Percentiles rank a stretch among this genome's conserved stretches.
phyloP scores from a whole-genome alignment of 2,797 vertebrate genomes.

The Aphelocoma californica region DNA sequence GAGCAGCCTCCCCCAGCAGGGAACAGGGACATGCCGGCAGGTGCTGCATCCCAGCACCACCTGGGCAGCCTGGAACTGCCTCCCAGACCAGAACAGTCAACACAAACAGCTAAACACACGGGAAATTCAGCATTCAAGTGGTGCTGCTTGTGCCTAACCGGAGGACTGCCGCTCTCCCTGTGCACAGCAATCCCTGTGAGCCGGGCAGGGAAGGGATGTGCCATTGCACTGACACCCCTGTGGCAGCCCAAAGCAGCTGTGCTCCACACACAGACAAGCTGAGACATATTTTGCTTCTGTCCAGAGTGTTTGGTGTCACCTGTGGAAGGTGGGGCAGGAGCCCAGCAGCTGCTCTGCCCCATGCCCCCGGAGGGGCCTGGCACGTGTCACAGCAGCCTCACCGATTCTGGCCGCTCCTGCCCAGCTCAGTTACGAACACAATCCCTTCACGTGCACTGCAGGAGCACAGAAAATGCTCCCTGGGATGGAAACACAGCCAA shows the following conservation, averaged over 20 bases:
- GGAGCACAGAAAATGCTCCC: accelerated
- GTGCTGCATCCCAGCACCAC: neutral
- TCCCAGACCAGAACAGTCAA: neutral
- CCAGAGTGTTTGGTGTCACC: neutral
- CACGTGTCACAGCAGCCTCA: accelerated
- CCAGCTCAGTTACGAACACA: neutral
- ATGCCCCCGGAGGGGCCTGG: neutral
- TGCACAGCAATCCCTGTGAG: accelerated
- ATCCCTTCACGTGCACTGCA: accelerated
- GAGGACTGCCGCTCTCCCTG: accelerated
- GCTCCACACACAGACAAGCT: neutral
- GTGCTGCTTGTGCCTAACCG: too few relatives aligned
- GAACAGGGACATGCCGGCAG: neutral
- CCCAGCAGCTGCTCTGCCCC: neutral
- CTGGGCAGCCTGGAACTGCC: neutral
- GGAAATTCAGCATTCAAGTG: accelerated
- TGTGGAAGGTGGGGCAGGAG: neutral
- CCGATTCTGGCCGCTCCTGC: accelerated
- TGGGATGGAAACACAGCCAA: neutral
- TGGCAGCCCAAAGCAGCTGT: neutral
- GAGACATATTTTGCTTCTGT: accelerated
- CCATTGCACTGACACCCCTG: accelerated
- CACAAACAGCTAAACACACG: accelerated
- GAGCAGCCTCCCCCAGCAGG: neutral
- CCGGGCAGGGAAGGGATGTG: accelerated